Evolutionary conservation across 2,113 vertebrate genomes (phyloP).

Genomic region (Phylloscopus whistleri): DNA sequence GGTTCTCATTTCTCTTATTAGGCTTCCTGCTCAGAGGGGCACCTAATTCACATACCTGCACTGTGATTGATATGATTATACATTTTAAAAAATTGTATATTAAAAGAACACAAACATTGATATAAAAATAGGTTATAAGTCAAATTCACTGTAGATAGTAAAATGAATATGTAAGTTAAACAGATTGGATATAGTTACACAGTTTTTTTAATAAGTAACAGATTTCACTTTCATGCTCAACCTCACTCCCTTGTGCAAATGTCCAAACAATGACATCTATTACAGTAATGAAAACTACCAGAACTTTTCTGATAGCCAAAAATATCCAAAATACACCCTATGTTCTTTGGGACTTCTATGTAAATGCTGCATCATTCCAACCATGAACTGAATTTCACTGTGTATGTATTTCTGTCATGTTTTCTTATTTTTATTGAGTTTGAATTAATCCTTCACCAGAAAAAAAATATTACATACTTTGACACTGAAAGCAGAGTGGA

Average conservation of each 20-base stretch:
- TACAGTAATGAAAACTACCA: background rate
- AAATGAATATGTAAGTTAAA: background rate
- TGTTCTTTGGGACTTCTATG: background rate
- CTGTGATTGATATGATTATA: background rate
- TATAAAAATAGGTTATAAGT: background rate
- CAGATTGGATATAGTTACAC: background rate
- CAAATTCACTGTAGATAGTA: background rate
- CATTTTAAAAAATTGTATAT: background rate
- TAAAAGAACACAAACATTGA: background rate
- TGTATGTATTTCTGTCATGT: background rate
- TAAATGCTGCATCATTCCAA: background rate
- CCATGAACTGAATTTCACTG: background rate
- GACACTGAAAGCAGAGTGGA: conserved; percentile 37
- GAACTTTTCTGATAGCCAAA: background rate
- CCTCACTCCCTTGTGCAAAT: background rate
- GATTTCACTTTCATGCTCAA: background rate
- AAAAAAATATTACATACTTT: conserved; percentile 20
- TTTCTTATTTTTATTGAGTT: background rate
- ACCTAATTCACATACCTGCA: background rate
- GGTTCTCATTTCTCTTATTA: background rate
- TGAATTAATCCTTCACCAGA: conserved; percentile 15
- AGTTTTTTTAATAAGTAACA: background rate
- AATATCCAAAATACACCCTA: accelerated
- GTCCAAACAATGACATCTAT: background rate
- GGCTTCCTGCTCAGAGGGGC: background rate